phyloP scores from a whole-genome alignment of 1,140 invertebrate genomes.

The Maconellicoccus hirsutus region DNA sequence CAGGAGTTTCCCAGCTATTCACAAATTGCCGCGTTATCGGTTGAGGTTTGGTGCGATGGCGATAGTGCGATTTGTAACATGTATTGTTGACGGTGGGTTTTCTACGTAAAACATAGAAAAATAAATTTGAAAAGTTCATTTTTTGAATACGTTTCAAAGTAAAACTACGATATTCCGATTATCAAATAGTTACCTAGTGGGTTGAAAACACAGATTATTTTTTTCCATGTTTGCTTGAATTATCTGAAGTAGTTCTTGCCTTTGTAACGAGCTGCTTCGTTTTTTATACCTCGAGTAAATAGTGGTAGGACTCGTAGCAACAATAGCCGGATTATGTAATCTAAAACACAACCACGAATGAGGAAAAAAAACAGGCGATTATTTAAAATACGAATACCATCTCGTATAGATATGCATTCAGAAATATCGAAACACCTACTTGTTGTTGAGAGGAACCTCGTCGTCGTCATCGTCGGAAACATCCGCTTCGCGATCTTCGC shows the following conservation, averaged over 20 bases:
- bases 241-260: constrained; percentile 70
- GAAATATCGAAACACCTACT: constrained; percentile 32
- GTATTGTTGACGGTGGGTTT: not conserved
- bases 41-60: not conserved
- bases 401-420: constrained; percentile 17
- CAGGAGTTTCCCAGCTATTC: constrained; percentile 29
- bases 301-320: not conserved
- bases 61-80: constrained; percentile 3
- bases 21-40: not conserved
- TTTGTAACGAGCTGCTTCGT: constrained; percentile 56
- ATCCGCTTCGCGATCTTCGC: constrained; percentile 36
- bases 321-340: not conserved
- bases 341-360: too few species aligned
- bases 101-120: not conserved
- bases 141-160: too few species aligned
- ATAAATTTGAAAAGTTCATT: constrained; percentile 29
- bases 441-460: constrained; percentile 35
- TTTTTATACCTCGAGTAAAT: constrained; percentile 31
- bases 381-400: too few species aligned
- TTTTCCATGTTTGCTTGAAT: constrained; percentile 85
- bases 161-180: too few species aligned
- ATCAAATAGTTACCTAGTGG: too few species aligned
- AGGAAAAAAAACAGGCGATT: too few species aligned
- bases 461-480: constrained; percentile 38
- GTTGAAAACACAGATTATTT: constrained; percentile 72